Conservation (phyloP, 2,113 vertebrate genomes). For the Falcunculus frontatus region DNA sequence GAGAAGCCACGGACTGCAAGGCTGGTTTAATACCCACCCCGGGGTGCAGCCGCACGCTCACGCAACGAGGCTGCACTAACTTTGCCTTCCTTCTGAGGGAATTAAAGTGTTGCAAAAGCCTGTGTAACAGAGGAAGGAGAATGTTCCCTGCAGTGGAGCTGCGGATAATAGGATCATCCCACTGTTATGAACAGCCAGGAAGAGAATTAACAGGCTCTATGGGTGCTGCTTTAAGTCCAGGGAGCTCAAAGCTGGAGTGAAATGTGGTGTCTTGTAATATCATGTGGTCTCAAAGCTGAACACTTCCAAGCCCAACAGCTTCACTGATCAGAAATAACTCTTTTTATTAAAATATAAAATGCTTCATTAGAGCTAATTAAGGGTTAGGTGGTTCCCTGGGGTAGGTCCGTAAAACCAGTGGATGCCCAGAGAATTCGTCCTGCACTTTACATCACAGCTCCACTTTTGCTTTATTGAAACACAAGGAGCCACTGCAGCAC, state of each 20-base stretch:
- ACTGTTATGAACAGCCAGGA: slow-evolving; percentile 1
- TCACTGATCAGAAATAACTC: slow-evolving; percentile 8
- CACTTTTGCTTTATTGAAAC: background rate
- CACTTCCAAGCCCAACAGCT: background rate
- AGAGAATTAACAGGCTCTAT: background rate
- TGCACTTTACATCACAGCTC: background rate
- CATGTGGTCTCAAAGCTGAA: background rate
- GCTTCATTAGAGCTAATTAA: slow-evolving; percentile 24
- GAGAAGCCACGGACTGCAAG: background rate
- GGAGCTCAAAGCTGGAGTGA: background rate
- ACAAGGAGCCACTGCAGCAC: background rate
- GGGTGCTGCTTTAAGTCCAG: background rate
- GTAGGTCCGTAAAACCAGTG: background rate
- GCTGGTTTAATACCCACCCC: background rate
- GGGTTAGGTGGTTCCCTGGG: background rate
- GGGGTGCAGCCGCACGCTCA: background rate
- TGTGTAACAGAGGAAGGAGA: background rate
- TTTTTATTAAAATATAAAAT: slow-evolving; percentile 37
- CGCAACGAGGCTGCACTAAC: background rate
- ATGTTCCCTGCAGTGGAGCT: background rate
- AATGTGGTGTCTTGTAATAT: background rate
- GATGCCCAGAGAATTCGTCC: background rate
- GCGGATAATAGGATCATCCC: slow-evolving; percentile 38
- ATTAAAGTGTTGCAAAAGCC: background rate
- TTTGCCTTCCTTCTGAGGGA: background rate